Conservation (phyloP, 1,140 invertebrate genomes). For the Halictus rubicundus region DNA sequence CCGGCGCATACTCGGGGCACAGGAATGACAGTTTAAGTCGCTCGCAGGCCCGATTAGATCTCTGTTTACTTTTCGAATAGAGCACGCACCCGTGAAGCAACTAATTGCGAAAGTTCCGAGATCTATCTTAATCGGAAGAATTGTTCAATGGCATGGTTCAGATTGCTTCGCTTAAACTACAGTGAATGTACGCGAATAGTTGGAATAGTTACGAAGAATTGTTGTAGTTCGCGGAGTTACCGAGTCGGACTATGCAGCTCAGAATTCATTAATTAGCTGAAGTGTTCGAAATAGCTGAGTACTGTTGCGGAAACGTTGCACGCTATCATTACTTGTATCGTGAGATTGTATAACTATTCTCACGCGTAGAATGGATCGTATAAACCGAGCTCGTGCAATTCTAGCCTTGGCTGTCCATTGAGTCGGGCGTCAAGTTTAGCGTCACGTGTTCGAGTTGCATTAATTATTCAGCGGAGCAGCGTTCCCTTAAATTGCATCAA, state of each 20-base stretch:
- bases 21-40: too few relatives aligned
- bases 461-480: neutral
- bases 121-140: too few relatives aligned
- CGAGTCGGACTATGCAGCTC: neutral
- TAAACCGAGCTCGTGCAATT: neutral
- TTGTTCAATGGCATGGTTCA: too few relatives aligned
- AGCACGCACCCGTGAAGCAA: too few relatives aligned
- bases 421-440: neutral
- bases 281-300: neutral
- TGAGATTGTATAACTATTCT: constrained; percentile 6
- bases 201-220: neutral
- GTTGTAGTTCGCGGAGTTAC: neutral
- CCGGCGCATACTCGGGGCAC: neutral
- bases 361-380: neutral
- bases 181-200: too few relatives aligned
- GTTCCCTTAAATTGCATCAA: neutral
- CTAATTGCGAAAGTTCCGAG: too few relatives aligned
- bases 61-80: too few relatives aligned
- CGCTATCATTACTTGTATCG: neutral
- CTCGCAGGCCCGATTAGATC: too few relatives aligned
- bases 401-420: constrained; percentile 9
- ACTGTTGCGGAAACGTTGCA: neutral
- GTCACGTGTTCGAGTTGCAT: too few relatives aligned
- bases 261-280: neutral
- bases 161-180: too few relatives aligned